Conservation (phyloP, 2,113 vertebrate genomes). For the human region DNA sequence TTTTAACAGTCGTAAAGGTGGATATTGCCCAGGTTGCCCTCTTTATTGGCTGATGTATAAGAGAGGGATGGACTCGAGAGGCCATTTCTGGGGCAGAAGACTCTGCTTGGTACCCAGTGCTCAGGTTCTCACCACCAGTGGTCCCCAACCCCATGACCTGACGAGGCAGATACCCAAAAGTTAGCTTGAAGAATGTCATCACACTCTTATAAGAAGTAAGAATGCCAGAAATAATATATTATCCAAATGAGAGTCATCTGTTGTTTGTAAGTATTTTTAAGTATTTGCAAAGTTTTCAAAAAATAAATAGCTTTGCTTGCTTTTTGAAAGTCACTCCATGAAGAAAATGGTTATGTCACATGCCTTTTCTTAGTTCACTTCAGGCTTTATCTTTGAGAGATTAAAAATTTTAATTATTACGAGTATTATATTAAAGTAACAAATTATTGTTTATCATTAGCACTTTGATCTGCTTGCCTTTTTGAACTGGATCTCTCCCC, state of each 20-base stretch:
- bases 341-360: background rate
- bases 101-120: background rate
- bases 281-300: constrained; percentile 11
- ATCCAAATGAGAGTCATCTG: background rate
- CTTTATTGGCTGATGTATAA: background rate
- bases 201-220: background rate
- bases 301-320: background rate
- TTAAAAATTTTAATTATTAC: constrained; percentile 16
- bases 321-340: constrained; percentile 20
- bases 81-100: background rate
- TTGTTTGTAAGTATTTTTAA: constrained; percentile 19
- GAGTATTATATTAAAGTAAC: background rate
- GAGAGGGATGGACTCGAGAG: background rate
- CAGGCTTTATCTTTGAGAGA: background rate
- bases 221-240: constrained; percentile 6
- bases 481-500: background rate
- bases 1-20: background rate
- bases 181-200: constrained; percentile 1
- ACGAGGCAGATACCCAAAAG: background rate
- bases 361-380: background rate
- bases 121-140: background rate
- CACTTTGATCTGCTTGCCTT: background rate
- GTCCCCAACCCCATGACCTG: background rate
- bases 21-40: background rate
- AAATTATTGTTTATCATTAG: background rate